Percentiles rank a stretch among this genome's conserved stretches.
Conservation (phyloP, 2,113 vertebrate species). For the Tonatia bakeri region DNA sequence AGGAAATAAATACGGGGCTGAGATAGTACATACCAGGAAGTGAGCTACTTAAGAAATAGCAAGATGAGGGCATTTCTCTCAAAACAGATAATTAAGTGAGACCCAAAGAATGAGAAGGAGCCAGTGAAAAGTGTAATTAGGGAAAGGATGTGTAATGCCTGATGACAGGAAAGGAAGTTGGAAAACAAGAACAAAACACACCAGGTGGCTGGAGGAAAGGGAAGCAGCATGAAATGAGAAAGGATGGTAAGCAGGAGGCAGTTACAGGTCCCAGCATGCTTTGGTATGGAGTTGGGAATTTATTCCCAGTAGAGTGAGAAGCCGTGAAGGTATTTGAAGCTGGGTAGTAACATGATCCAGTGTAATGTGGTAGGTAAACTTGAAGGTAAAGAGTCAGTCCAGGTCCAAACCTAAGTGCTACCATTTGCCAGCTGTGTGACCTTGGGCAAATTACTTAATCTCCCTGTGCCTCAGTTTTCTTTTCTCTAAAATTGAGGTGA, state of each 20-base stretch:
- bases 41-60: neutral
- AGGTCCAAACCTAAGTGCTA: neutral
- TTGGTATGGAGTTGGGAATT: neutral
- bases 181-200: neutral
- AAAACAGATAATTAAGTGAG: neutral
- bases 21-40: neutral
- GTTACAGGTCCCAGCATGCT: neutral
- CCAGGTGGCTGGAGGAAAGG: neutral
- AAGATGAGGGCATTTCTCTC: neutral
- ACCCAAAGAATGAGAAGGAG: neutral
- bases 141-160: neutral
- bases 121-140: neutral
- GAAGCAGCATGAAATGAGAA: neutral
- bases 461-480: neutral
- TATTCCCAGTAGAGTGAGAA: neutral
- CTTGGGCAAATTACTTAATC: neutral
- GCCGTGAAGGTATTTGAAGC: neutral
- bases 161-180: neutral
- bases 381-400: neutral
- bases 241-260: neutral
- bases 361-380: neutral
- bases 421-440: neutral
- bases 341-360: neutral
- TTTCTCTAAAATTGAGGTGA: slow-evolving; percentile 12
- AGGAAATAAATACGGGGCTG: neutral